phyloP scores from a whole-genome alignment of 2,113 vertebrate species.

The Myiozetetes cayanensis region DNA sequence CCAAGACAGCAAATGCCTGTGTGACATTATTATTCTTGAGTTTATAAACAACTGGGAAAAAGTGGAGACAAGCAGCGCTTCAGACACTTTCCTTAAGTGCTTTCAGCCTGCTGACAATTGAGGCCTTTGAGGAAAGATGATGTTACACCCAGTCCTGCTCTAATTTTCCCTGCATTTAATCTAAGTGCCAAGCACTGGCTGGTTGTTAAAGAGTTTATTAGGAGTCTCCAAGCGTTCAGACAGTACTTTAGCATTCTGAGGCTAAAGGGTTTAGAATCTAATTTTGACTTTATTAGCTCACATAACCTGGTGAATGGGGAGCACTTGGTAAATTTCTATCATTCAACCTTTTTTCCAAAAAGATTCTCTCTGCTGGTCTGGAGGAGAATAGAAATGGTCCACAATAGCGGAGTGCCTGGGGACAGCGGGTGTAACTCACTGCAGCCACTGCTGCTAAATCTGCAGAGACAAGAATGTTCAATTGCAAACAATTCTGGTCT shows the following conservation, averaged over 20 bases:
- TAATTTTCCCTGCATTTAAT: slow-evolving; percentile 31
- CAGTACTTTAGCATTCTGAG: background rate
- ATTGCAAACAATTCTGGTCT: background rate
- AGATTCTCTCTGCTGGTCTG: background rate
- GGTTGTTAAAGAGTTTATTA: background rate
- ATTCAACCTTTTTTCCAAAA: background rate
- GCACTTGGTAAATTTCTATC: background rate
- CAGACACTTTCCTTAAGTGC: background rate
- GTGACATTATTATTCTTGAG: background rate
- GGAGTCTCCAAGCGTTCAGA: background rate
- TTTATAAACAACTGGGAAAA: slow-evolving; percentile 7
- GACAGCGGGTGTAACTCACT: background rate
- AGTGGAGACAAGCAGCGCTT: background rate
- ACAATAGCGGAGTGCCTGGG: background rate
- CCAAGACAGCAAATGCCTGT: background rate
- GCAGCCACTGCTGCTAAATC: background rate
- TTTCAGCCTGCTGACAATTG: slow-evolving; percentile 7
- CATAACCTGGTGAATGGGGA: slow-evolving; percentile 5
- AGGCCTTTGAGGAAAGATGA: background rate
- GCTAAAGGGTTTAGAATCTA: slow-evolving; percentile 23
- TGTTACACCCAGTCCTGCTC: background rate
- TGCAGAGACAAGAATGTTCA: background rate
- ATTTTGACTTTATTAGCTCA: slow-evolving; percentile 43
- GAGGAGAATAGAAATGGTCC: background rate
- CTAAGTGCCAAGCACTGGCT: background rate